Conservation (phyloP, 2,797 vertebrate genomes). For the Pipistrellus kuhlii region DNA sequence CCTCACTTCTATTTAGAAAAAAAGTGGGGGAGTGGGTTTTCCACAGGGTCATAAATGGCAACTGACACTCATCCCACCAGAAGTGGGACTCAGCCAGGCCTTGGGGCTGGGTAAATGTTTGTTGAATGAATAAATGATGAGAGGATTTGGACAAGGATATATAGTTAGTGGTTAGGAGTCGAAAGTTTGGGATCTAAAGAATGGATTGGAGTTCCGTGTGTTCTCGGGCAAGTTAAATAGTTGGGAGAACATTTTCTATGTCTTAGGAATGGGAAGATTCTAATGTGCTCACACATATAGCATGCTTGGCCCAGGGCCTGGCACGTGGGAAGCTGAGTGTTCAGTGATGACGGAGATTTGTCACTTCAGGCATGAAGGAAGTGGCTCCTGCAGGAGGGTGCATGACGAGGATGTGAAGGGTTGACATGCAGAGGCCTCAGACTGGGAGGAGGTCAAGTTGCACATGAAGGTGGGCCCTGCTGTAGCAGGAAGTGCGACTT, state of each 20-base stretch:
- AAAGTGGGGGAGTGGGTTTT: background rate
- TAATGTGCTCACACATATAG: background rate
- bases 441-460: background rate
- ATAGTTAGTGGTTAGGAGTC: background rate
- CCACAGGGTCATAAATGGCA: background rate
- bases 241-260: background rate
- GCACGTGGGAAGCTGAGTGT: background rate
- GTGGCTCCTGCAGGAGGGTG: too few species aligned
- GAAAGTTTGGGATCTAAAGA: background rate
- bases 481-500: background rate
- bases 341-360: background rate
- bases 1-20: background rate
- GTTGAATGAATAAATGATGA: slow-evolving; percentile 30
- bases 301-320: background rate
- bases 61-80: background rate
- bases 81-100: background rate
- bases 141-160: background rate
- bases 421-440: background rate
- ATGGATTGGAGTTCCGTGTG: background rate
- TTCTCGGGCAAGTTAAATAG: background rate
- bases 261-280: background rate
- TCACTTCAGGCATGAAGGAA: background rate
- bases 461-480: background rate
- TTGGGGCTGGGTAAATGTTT: background rate
- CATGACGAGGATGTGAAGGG: background rate